phyloP scores from a whole-genome alignment of 1,140 invertebrate species.

The Dinoponera quadriceps region DNA sequence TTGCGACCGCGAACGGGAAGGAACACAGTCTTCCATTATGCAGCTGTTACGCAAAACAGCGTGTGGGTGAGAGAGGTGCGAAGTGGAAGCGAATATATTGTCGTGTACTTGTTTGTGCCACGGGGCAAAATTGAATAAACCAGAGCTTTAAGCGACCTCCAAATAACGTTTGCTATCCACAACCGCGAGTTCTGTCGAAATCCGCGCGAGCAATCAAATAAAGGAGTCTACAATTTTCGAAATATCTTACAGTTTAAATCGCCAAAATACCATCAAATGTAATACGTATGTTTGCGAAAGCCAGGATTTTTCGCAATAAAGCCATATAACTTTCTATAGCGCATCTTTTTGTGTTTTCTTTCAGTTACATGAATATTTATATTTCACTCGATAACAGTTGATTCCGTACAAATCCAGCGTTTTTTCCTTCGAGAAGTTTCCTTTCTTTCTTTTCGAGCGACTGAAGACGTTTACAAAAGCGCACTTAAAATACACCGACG shows the following conservation, averaged over 20 bases:
- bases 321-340: not conserved
- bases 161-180: conserved; percentile 2
- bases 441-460: not conserved
- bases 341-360: not conserved
- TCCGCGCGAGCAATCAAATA: not conserved
- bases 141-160: not conserved
- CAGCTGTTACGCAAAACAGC: not conserved
- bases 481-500: not conserved
- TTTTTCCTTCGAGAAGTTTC: not conserved
- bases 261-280: not conserved
- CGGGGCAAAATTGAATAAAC: conserved; percentile 17
- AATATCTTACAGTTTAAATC: not conserved
- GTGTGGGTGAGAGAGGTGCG: not conserved
- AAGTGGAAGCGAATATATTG: not conserved
- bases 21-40: too few relatives aligned
- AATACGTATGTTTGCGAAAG: not conserved
- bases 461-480: conserved; percentile 3
- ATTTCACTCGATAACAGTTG: not conserved
- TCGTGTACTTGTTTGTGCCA: not conserved
- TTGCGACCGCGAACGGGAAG: too few relatives aligned
- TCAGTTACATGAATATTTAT: not conserved
- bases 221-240: not conserved
- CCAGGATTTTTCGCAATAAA: not conserved
- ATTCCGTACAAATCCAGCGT: not conserved
- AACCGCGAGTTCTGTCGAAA: not conserved